Evolutionary conservation across 2,113 vertebrate genomes (phyloP).

Genomic region (Oostethus manadensis): DNA sequence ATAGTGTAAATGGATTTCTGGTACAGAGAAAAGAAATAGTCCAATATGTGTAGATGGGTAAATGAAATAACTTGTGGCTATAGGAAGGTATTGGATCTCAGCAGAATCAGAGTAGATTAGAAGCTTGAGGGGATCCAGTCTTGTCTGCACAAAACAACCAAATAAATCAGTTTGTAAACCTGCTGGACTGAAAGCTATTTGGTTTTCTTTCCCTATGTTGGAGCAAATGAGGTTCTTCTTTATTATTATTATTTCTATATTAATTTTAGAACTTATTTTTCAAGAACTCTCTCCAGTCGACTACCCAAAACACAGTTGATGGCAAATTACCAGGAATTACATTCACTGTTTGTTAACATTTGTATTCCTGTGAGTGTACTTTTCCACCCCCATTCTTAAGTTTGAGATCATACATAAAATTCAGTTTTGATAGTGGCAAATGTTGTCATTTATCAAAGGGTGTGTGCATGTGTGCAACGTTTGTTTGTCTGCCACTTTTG

Average conservation of each 20-base stretch:
- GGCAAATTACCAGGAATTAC: constrained; percentile 72
- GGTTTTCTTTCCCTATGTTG: constrained; percentile 44
- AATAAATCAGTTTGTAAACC: constrained; percentile 59
- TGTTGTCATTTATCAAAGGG: constrained; percentile 32
- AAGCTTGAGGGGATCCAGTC: constrained; percentile 54
- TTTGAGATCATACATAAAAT: constrained; percentile 11
- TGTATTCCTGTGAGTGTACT: background rate
- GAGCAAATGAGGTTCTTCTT: constrained; percentile 44
- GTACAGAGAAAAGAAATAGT: constrained; percentile 40
- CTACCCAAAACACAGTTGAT: constrained; percentile 58
- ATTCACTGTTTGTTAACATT: constrained; percentile 19
- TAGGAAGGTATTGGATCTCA: constrained; percentile 52
- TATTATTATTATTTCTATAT: constrained; percentile 41
- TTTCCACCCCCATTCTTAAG: constrained; percentile 1
- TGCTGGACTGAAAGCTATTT: constrained; percentile 54
- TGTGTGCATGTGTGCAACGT: constrained; percentile 15
- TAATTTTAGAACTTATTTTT: constrained; percentile 16
- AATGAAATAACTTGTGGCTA: constrained; percentile 56
- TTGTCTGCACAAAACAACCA: constrained; percentile 63
- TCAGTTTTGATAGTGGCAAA: constrained; percentile 34
- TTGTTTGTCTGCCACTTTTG: constrained; percentile 47
- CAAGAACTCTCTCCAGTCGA: constrained; percentile 6
- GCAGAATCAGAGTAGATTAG: constrained; percentile 59
- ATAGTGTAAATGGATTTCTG: constrained; percentile 13
- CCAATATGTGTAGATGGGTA: constrained; percentile 44